phyloP scores from a whole-genome alignment of 53 echinoderm and acorn worm genomes.

The Zoroaster sp. region DNA sequence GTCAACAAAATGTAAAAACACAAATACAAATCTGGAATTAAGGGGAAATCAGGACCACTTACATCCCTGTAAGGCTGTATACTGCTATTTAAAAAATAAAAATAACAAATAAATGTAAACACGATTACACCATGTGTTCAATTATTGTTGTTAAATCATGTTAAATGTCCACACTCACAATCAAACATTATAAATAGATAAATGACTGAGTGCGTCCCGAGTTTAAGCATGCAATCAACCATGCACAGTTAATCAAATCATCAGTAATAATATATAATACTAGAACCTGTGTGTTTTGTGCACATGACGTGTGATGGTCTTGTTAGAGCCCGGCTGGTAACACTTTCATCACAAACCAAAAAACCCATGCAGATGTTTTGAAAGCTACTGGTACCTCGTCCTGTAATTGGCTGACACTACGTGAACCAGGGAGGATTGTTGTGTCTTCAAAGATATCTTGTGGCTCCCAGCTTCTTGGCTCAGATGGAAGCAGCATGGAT shows the following conservation, averaged over 20 bases:
- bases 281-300: background rate
- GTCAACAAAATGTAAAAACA: no score
- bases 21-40: no score
- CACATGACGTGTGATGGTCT: background rate
- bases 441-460: conserved; percentile 11
- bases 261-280: background rate
- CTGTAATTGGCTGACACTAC: background rate
- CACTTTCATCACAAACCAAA: background rate
- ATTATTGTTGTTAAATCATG: no score
- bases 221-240: background rate
- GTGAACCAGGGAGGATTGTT: conserved; percentile 11
- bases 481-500: conserved; percentile 45
- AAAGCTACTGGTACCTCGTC: conserved; percentile 54
- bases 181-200: no score
- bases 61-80: no score
- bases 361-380: conserved; percentile 50
- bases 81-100: no score
- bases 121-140: no score
- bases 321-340: background rate
- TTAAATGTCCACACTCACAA: no score
- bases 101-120: no score
- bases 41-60: no score
- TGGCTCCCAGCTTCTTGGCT: conserved; percentile 42
- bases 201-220: background rate
- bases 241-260: background rate